Evolutionary conservation across 2,113 vertebrate genomes (phyloP).

Genomic region (Scolopax mira): DNA sequence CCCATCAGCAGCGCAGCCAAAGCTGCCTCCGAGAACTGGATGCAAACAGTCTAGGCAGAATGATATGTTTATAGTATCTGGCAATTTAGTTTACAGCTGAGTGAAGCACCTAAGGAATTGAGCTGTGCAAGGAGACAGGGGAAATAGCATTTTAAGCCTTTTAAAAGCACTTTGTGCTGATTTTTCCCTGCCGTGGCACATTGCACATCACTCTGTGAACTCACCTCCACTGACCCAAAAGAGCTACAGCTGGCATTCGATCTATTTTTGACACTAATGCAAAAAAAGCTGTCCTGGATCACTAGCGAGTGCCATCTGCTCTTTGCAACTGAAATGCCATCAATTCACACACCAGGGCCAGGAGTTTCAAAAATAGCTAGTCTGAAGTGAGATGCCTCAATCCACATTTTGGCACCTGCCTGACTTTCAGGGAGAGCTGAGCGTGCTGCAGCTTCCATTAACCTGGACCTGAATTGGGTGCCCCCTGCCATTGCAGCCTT

Average conservation of each 20-base stretch:
- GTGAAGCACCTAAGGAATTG: accelerated
- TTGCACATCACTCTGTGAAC: neutral
- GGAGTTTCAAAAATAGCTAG: slow-evolving; percentile 32
- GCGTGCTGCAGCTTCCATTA: neutral
- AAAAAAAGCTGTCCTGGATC: slow-evolving; percentile 50
- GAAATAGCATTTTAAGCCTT: neutral
- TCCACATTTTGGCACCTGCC: neutral
- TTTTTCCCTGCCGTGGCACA: neutral
- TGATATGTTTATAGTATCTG: neutral
- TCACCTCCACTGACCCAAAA: slow-evolving; percentile 45
- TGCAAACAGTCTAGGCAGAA: accelerated
- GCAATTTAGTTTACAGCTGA: neutral
- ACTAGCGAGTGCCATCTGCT: slow-evolving; percentile 32
- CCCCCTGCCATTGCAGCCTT: neutral
- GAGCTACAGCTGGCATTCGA: slow-evolving; percentile 17
- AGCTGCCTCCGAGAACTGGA: neutral
- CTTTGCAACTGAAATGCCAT: slow-evolving; percentile 36
- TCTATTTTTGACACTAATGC: slow-evolving; percentile 49
- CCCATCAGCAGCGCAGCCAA: neutral
- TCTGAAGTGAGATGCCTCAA: neutral
- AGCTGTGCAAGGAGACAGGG: neutral
- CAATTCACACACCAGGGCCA: slow-evolving; percentile 24
- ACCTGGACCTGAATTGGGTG: neutral
- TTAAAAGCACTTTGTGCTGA: neutral
- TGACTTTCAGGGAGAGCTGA: neutral